These are phyloP conservation scores for Labia minor DNA, from an alignment of 2,888 invertebrate species.

Conservation along the genomic window DNA sequence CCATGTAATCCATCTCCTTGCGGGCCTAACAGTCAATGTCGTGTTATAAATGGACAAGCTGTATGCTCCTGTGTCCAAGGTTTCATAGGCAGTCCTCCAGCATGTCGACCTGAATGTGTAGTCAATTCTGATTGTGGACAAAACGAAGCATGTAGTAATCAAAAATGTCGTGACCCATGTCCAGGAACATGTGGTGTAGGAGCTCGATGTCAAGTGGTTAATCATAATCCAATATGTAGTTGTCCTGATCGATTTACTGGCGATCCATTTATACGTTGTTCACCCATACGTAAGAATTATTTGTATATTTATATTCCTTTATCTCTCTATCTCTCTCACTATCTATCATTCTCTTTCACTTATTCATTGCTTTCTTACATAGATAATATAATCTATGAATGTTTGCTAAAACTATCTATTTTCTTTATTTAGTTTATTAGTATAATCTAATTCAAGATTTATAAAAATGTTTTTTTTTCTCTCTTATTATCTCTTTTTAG, in stretches of 20 bases:
- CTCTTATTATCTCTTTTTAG: too few relatives aligned
- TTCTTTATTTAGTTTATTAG: too few relatives aligned
- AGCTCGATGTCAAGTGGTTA: slow-evolving; percentile 48
- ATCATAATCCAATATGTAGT: slow-evolving; percentile 54
- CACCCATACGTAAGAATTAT: slow-evolving; percentile 31
- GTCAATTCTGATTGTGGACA: slow-evolving; percentile 38
- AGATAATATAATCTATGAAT: too few relatives aligned
- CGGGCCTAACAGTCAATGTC: slow-evolving; percentile 42
- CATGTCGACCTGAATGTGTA: slow-evolving; percentile 40
- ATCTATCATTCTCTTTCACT: too few relatives aligned
- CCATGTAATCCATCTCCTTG: slow-evolving; percentile 41
- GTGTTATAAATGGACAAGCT: slow-evolving; percentile 37
- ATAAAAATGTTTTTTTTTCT: too few relatives aligned
- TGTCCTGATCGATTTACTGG: slow-evolving; percentile 50
- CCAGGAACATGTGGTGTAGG: slow-evolving; percentile 49
- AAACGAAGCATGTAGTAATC: slow-evolving; percentile 54
- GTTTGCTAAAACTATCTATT: too few relatives aligned
- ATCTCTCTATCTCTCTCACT: too few relatives aligned
- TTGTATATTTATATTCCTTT: too few relatives aligned
- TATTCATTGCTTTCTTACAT: too few relatives aligned
- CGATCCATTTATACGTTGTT: slow-evolving; percentile 43
- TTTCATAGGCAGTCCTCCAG: slow-evolving; percentile 38
- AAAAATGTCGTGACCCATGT: slow-evolving; percentile 50
- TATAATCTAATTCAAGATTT: too few relatives aligned
- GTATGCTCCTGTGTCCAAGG: slow-evolving; percentile 39